Conservation (phyloP, 2,113 vertebrate species). For the Phylloscopus whistleri region DNA sequence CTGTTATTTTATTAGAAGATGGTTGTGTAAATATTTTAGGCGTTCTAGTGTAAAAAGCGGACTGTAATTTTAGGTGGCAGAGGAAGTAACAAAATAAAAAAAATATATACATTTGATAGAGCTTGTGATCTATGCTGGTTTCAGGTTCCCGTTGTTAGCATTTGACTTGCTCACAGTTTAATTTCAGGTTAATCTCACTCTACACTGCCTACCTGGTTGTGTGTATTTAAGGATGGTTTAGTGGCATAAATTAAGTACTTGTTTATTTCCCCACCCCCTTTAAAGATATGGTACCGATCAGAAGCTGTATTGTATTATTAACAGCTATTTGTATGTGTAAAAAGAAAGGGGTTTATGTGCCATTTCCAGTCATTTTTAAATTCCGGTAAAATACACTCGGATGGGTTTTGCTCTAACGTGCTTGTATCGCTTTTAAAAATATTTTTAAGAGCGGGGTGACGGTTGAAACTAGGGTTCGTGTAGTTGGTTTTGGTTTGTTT, state of each 20-base stretch:
- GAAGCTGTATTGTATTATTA: constrained; percentile 37
- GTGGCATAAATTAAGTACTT: constrained; percentile 1
- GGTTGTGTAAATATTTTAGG: constrained; percentile 85
- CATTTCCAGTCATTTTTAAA: constrained; percentile 54
- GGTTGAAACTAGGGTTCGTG: constrained; percentile 5
- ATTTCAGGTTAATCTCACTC: constrained; percentile 3
- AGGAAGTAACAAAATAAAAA: constrained; percentile 73
- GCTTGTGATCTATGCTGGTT: constrained; percentile 68
- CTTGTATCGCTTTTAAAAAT: neutral
- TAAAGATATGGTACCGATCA: constrained; percentile 11
- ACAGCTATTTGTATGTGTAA: constrained; percentile 28
- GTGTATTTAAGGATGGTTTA: constrained; percentile 50
- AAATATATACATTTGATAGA: constrained; percentile 46
- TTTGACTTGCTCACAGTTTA: constrained; percentile 45
- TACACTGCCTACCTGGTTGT: constrained; percentile 26
- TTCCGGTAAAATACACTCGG: constrained; percentile 47
- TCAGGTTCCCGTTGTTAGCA: constrained; percentile 49
- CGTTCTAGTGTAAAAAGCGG: constrained; percentile 71
- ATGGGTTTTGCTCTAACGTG: constrained; percentile 56
- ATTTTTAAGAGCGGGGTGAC: constrained; percentile 12
- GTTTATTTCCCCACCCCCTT: neutral
- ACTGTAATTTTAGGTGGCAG: constrained; percentile 72
- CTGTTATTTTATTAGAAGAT: constrained; percentile 81
- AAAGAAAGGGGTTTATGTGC: constrained; percentile 50
- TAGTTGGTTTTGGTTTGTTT: neutral